Evolutionary conservation across 2,797 vertebrate species (phyloP), one percentile per base, ranked within the genome.

Genomic region (Echiichthys vipera): DNA sequence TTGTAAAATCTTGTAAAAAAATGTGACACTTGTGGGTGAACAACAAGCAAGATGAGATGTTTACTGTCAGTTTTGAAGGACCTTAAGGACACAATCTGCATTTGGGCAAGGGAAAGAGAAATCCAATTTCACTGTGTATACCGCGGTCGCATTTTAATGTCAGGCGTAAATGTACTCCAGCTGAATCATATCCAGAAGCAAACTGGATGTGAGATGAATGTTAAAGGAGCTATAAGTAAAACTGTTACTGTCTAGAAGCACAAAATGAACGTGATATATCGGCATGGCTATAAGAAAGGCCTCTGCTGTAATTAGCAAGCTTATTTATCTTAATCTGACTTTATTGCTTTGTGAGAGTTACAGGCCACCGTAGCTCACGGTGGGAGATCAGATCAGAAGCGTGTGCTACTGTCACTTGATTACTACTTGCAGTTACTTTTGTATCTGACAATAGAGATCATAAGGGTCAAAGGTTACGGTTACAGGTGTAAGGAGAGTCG

Each of bases 31-130:
- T 68, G 56, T 64, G 56, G 57, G 25, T 71, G 74, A 88, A 78
- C 65, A 71, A 78, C 69, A 62, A 74, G 53, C 59, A 25, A 71
- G 78, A 77, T 51, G 65, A 72, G 78, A 79, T 84, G 53, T 88
- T 90, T 86, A 81, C 80, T 77, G 77, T 86, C 82, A 70, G 49
- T 63, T 78, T 46, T 79, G 72, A 82, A 89, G 84, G 87, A 84
- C 76, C 46, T 82, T 78, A 88, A 88, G 88, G 88, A 84, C 88
- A 81, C 78, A 81, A 86, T 89, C 84, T 85, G 83, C 83, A 88
- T 88, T 81, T 84, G 70, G 65, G 77, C 27, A 7, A 76, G 51
- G 78, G 70, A 37, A 78, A 84, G 63, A 83, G 84, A 87, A 90
- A 90, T 91, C 84, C 87, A 88, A 89, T 89, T 89, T 90, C 65